phyloP scores from a whole-genome alignment of 2,888 invertebrate genomes.

The Rhagium mordax region DNA sequence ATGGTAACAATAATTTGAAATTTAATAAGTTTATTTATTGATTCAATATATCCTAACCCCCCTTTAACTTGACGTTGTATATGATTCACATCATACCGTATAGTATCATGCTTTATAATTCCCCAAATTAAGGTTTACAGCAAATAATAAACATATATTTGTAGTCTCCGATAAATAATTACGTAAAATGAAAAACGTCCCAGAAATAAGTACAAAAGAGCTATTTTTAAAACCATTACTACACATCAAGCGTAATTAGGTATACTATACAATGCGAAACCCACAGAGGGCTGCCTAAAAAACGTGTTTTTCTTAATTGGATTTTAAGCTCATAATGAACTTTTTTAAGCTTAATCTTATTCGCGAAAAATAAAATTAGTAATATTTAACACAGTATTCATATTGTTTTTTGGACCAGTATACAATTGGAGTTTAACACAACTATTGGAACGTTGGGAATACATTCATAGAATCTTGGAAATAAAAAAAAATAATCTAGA shows the following conservation, averaged over 20 bases:
- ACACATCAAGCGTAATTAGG: neutral
- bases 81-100: no score
- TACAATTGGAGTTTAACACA: no score
- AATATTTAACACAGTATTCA: neutral
- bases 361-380: no score
- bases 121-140: no score
- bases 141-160: neutral
- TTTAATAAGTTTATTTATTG: no score
- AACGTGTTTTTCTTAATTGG: no score
- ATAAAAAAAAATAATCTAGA: neutral
- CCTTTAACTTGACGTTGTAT: no score
- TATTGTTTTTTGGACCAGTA: neutral
- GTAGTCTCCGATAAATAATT: neutral
- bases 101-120: no score
- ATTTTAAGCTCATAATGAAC: no score
- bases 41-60: no score
- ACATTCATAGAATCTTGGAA: neutral
- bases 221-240: neutral
- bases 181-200: neutral
- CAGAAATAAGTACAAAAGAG: neutral
- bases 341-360: no score
- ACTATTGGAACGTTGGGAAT: neutral
- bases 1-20: no score
- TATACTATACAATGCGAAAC: neutral
- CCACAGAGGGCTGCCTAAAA: neutral